phyloP scores from a whole-genome alignment of 2,888 invertebrate genomes.

The Ditula angustiorana region DNA sequence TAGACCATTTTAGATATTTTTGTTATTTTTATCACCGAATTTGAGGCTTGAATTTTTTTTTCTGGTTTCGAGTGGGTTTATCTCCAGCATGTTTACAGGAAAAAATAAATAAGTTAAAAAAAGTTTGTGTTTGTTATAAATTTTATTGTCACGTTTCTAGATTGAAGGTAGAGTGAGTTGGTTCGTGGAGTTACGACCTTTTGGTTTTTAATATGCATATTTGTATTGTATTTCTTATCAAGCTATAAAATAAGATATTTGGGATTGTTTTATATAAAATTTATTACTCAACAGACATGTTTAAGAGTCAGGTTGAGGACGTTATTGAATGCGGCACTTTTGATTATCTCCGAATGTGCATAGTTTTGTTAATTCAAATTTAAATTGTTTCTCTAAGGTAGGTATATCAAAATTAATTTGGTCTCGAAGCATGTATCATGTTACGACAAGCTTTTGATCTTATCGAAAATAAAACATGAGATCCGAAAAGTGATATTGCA shows the following conservation, averaged over 20 bases:
- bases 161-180: not conserved
- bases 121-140: not conserved
- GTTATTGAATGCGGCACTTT: not conserved
- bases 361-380: not conserved
- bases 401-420: not conserved
- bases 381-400: not conserved
- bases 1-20: conserved; percentile 6
- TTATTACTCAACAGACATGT: not conserved
- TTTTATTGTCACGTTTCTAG: not conserved
- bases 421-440: too few relatives aligned
- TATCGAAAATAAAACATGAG: too few relatives aligned
- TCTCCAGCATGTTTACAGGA: not conserved
- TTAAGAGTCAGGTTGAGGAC: not conserved
- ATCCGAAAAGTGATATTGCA: too few relatives aligned
- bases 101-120: not conserved
- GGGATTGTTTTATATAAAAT: not conserved
- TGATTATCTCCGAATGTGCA: not conserved
- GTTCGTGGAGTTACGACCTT: not conserved
- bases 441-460: too few relatives aligned
- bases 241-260: conserved; percentile 5
- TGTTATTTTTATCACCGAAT: conserved; percentile 11
- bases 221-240: conserved; percentile 11
- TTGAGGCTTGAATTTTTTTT: not conserved
- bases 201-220: not conserved
- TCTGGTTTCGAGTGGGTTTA: conserved; percentile 14